phyloP scores from a whole-genome alignment of 2,797 vertebrate genomes.

The Heteromormyrus szaboi region DNA sequence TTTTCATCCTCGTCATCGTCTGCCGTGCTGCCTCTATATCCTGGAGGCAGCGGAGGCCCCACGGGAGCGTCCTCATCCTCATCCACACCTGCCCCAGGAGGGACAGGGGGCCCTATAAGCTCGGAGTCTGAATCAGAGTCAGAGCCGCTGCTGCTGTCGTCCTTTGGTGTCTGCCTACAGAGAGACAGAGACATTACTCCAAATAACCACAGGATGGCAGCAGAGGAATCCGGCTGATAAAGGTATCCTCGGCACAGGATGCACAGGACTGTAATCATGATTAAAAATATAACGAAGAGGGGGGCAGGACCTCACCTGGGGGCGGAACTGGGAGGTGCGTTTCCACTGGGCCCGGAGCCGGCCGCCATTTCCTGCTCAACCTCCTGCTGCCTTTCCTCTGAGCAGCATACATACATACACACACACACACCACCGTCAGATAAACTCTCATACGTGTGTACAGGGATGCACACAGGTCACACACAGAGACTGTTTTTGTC shows the following conservation, averaged over 20 bases:
- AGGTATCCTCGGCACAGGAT: background rate
- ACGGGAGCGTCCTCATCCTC: constrained; percentile 51
- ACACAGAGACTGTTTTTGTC: background rate
- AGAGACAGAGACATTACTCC: background rate
- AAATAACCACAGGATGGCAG: background rate
- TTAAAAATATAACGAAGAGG: background rate
- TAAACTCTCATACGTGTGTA: background rate
- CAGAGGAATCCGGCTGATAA: background rate
- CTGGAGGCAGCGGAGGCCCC: constrained; percentile 70
- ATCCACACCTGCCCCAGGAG: constrained; percentile 37
- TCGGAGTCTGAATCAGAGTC: constrained; percentile 62
- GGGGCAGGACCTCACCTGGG: constrained; percentile 56
- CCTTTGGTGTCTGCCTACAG: constrained; percentile 43
- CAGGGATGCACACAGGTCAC: background rate
- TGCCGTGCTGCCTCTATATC: constrained; percentile 56
- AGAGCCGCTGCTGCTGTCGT: constrained; percentile 38
- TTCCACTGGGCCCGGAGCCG: constrained; percentile 45
- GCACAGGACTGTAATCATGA: background rate
- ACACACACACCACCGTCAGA: background rate
- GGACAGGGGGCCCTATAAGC: constrained; percentile 65
- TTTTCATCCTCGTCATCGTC: constrained; percentile 62
- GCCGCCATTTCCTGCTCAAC: constrained; percentile 51
- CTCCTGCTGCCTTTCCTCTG: constrained; percentile 64
- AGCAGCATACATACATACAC: background rate
- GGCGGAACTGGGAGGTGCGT: constrained; percentile 33